These are phyloP conservation scores for Xylota sylvarum DNA, from an alignment of 2,888 invertebrate species.

Conservation along the genomic window DNA sequence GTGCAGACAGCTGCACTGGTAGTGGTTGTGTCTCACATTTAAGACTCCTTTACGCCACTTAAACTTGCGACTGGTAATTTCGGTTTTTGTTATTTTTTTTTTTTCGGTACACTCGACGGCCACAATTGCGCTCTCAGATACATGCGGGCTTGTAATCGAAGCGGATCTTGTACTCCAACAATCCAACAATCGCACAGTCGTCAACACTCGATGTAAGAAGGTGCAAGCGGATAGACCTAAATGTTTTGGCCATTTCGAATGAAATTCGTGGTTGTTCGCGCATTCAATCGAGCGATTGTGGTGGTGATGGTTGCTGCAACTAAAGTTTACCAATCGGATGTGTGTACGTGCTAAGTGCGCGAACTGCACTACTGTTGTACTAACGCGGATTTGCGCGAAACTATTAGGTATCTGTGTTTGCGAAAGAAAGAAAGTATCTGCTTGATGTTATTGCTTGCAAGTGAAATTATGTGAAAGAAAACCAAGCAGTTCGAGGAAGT, in stretches of 20 bases:
- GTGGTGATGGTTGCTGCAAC: slow-evolving; percentile 53
- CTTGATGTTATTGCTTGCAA: slow-evolving; percentile 14
- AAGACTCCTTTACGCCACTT: slow-evolving; percentile 55
- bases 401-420: background rate
- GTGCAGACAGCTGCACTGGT: slow-evolving; percentile 30
- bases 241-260: slow-evolving; percentile 34
- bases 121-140: slow-evolving; percentile 67
- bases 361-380: slow-evolving; percentile 11
- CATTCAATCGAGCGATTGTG: slow-evolving; percentile 43
- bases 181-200: slow-evolving; percentile 17
- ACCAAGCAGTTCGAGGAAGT: slow-evolving; percentile 59
- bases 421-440: slow-evolving; percentile 65
- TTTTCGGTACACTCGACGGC: slow-evolving; percentile 50
- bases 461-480: slow-evolving; percentile 68
- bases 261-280: slow-evolving; percentile 38
- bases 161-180: slow-evolving; percentile 38
- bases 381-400: slow-evolving; percentile 19
- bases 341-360: slow-evolving; percentile 64
- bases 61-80: slow-evolving; percentile 56
- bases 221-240: slow-evolving; percentile 19
- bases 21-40: slow-evolving; percentile 30
- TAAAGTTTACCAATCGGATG: slow-evolving; percentile 50
- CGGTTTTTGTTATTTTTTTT: slow-evolving; percentile 29
- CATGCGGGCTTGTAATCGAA: slow-evolving; percentile 60
- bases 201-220: slow-evolving; percentile 25